Base-by-base conservation (phyloP, 1,140 invertebrate species). In the Heliconius hermathena region DNA sequence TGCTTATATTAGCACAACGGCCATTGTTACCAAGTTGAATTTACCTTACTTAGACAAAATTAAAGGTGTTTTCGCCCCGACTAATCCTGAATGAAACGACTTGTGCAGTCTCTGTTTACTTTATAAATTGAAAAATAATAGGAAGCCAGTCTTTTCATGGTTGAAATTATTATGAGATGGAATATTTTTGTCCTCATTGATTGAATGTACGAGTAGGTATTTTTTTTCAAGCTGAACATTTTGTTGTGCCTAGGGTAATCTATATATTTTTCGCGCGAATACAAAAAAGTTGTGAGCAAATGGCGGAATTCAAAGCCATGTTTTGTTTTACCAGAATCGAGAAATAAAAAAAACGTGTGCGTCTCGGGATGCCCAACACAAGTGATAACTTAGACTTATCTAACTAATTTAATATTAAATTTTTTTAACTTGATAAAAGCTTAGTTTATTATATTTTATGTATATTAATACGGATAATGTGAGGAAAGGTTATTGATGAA, bases 21-120 rank as follows among this genome's bases (percentile, higher is more conserved):
- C 52, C 52, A 73, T 54, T 66, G 57, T 77, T 81, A 71, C 38
- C 36, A 73, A 13, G 11, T 66, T 60, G 71, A 78, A 78, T 81
- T 81, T 78, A 78, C 78, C 78, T 78, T 72, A 81, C 66, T 81
- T 38, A 76, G 22, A 33, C 73, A 71, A 81, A 81, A 81, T 66
- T 75, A 52, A 74, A 76, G 29, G 26, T 72, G 73, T 60, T 78
- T 76, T 76, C 52, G 8, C 76, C 13, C 22, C 29, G 46, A 77
- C 76, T 77, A 72, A 77, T 77, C 76, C 71, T 38, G 46, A 72
- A 72, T 77, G 18, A 71, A 77, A 77, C 54, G 76, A 77, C 70
- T 46, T 22, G 11, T 77, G 70, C 26, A 70, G 29, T 71, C 57
- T 60, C 74, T 77, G 76, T 77, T 77, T 77, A 49, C 60, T 54